Percentiles rank a stretch among this genome's conserved stretches.
phyloP scores from a whole-genome alignment of 2,113 vertebrate species.

The Apteryx owenii region DNA sequence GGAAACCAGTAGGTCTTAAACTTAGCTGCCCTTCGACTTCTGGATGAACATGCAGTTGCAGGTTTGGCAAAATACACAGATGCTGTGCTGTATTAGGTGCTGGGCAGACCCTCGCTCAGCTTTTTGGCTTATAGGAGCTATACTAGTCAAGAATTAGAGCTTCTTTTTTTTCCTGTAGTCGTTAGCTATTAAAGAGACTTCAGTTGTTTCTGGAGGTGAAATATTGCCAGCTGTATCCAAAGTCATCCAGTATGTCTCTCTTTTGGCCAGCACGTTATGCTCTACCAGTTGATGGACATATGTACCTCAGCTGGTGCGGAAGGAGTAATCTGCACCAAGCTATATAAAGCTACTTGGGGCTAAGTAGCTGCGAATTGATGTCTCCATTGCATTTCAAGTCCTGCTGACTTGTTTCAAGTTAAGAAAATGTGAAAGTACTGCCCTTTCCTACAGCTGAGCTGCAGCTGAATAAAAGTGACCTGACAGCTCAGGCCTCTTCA shows the following conservation, averaged over 20 bases:
- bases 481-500: not conserved
- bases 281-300: not conserved
- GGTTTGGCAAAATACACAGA: not conserved
- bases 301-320: not conserved
- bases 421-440: not conserved
- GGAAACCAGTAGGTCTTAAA: not conserved
- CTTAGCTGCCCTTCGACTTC: not conserved
- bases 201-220: not conserved
- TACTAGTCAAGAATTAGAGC: not conserved
- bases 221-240: not conserved
- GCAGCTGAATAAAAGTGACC: not conserved
- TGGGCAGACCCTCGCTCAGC: not conserved
- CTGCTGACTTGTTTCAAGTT: not conserved
- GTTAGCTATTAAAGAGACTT: not conserved
- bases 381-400: not conserved
- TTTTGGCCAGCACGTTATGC: not conserved
- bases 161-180: not conserved
- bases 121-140: not conserved
- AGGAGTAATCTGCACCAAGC: not conserved
- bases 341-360: not conserved
- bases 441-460: not conserved
- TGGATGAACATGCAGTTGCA: accelerated
- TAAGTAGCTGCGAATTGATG: not conserved
- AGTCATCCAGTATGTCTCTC: not conserved
- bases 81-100: accelerated